Percentiles rank a stretch among this genome's conserved stretches.
Evolutionary conservation across 2,888 invertebrate species (phyloP).

Genomic region (Meganola albula): DNA sequence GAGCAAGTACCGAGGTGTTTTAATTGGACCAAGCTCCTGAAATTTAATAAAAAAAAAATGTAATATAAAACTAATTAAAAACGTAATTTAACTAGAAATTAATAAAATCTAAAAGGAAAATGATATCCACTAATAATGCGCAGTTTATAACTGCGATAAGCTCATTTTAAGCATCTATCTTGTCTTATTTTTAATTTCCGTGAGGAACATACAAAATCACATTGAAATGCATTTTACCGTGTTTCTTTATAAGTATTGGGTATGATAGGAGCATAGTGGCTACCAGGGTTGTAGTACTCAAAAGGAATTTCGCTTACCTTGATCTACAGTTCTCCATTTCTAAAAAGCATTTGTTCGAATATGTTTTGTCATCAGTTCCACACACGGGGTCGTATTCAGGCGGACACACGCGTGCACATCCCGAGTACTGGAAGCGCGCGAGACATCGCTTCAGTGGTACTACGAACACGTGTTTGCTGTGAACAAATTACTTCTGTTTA

Average conservation of each 20-base stretch:
- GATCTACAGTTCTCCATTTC: conserved; percentile 94
- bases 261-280: no score
- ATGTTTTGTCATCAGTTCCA: conserved; percentile 94
- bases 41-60: conserved; percentile 24
- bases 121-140: no score
- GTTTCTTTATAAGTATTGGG: no score
- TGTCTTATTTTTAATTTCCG: no score
- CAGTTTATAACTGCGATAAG: no score
- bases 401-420: conserved; percentile 91
- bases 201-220: no score
- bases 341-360: conserved; percentile 95
- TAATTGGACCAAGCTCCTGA: conserved; percentile 83
- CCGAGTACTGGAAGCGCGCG: conserved; percentile 89
- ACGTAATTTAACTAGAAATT: no score
- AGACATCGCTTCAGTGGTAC: conserved; percentile 93
- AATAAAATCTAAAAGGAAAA: no score
- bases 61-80: no score
- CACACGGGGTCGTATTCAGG: conserved; percentile 94
- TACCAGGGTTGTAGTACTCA: no score
- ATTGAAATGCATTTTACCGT: no score
- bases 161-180: no score
- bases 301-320: conserved; percentile 52
- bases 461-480: conserved; percentile 91
- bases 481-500: conserved; percentile 28
- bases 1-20: conserved; percentile 91